phyloP scores from a whole-genome alignment of 2,888 invertebrate genomes.

The Mellilla xanthometata region DNA sequence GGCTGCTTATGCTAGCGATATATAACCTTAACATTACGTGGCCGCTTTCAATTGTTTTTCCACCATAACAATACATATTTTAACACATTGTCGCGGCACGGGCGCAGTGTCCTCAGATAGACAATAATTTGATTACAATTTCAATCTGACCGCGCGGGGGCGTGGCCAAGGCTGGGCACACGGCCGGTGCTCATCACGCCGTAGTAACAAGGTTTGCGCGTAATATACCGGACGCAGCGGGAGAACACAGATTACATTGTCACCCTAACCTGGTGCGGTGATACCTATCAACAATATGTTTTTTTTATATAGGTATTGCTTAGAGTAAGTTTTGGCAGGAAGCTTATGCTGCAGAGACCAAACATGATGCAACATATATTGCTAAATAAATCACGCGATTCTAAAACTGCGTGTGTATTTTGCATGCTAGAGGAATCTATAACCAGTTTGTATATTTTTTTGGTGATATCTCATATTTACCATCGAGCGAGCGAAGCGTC shows the following conservation, averaged over 20 bases:
- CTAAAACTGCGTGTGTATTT: too few species aligned
- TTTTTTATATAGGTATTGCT: not conserved
- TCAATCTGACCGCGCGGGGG: conserved; percentile 55
- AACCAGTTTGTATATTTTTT: too few species aligned
- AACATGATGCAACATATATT: too few species aligned
- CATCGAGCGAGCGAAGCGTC: too few species aligned
- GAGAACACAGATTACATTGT: conserved; percentile 77
- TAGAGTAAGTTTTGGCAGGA: too few species aligned
- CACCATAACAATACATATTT: not conserved
- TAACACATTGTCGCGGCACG: conserved; percentile 6
- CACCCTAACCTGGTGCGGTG: conserved; percentile 72
- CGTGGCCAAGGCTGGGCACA: conserved; percentile 45
- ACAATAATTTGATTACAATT: conserved; percentile 53
- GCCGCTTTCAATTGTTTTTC: not conserved
- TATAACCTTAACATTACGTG: too few species aligned
- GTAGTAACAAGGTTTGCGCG: conserved; percentile 76
- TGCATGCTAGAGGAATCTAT: too few species aligned
- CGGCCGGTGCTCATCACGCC: conserved; percentile 69
- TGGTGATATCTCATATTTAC: too few species aligned
- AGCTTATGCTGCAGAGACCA: too few species aligned
- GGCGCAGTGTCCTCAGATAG: conserved; percentile 14
- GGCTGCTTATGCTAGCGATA: too few species aligned
- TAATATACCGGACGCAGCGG: conserved; percentile 76
- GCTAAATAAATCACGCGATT: too few species aligned
- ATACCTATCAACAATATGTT: conserved; percentile 16